A percentile compares a stretch with the other conserved stretches of the same genome.
These are phyloP conservation scores for Grallaria varia DNA, from an alignment of 2,113 vertebrate species.

Conservation along the genomic window DNA sequence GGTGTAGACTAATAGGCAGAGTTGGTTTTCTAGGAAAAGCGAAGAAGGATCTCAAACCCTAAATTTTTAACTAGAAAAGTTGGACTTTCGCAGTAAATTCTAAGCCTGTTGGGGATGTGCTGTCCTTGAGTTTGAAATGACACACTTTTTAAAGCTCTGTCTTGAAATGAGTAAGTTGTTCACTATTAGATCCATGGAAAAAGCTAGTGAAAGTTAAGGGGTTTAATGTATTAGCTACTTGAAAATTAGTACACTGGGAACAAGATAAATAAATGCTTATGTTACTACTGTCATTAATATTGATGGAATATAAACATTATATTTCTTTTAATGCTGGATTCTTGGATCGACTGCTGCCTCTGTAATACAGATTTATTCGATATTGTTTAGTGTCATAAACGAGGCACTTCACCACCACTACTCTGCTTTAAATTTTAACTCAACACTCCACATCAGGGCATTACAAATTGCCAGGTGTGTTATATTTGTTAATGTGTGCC, in stretches of 20 bases:
- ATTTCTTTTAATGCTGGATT: neutral
- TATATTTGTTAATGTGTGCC: neutral
- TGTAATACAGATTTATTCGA: neutral
- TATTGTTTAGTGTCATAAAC: neutral
- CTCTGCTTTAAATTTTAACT: neutral
- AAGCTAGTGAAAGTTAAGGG: no score
- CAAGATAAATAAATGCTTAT: neutral
- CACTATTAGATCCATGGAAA: neutral
- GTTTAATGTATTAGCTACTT: neutral
- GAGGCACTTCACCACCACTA: neutral
- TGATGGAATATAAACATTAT: no score
- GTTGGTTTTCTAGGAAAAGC: neutral
- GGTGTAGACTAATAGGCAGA: rapidly evolving
- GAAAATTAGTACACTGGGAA: neutral
- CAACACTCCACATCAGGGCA: neutral
- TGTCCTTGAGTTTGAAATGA: neutral
- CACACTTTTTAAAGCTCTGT: rapidly evolving
- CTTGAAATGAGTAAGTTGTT: neutral
- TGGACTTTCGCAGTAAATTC: rapidly evolving
- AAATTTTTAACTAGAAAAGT: neutral
- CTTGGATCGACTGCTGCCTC: neutral
- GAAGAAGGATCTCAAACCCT: neutral
- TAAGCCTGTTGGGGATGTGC: neutral
- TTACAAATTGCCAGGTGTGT: neutral
- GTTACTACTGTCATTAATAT: rapidly evolving